Evolutionary conservation across 2,113 vertebrate species (phyloP).

Genomic region (Capra hircus): DNA sequence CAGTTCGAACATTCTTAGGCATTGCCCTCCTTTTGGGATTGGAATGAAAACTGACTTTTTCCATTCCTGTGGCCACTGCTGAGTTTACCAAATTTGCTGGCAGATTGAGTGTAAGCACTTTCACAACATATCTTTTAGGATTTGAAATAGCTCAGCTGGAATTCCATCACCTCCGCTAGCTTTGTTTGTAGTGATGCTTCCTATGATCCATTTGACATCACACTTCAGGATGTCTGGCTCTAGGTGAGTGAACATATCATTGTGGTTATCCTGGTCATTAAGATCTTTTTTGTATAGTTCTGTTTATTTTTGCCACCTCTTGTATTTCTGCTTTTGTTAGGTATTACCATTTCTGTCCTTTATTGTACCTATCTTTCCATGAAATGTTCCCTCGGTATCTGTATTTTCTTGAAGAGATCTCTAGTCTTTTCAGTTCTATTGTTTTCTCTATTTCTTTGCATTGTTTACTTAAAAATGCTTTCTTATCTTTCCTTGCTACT

Average conservation of each 20-base stretch:
- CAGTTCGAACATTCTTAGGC: background rate
- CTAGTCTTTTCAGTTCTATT: background rate
- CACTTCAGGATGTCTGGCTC: background rate
- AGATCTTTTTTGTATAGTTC: background rate
- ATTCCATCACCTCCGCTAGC: background rate
- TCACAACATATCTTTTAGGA: background rate
- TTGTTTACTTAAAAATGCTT: background rate
- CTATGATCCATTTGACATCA: background rate
- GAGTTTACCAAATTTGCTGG: background rate
- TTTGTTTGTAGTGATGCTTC: background rate
- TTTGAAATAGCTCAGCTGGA: background rate
- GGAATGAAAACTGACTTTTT: background rate
- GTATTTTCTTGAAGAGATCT: background rate
- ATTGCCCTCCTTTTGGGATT: background rate
- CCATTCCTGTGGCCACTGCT: background rate
- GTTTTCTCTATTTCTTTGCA: background rate
- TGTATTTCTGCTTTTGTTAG: background rate
- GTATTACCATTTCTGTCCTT: background rate
- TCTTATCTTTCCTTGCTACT: background rate
- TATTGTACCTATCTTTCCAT: background rate
- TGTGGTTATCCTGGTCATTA: background rate
- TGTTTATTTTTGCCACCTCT: background rate
- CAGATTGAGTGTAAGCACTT: background rate
- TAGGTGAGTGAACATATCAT: background rate
- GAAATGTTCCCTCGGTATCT: background rate